phyloP scores from a whole-genome alignment of 2,888 invertebrate species.

The Acanthosoma haemorrhoidale region DNA sequence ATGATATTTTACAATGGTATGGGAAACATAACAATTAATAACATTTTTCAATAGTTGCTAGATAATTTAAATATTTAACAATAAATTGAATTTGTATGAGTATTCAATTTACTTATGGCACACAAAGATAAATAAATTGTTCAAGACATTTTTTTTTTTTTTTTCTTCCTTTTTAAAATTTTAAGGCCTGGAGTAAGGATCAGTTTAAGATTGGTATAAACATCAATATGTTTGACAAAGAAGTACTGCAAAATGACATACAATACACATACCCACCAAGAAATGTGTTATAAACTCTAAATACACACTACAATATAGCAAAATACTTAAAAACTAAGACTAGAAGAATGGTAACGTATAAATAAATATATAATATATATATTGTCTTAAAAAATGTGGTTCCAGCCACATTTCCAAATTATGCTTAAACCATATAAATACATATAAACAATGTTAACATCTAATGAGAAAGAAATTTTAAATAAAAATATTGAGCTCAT shows the following conservation, averaged over 20 bases:
- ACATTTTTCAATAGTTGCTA: not conserved
- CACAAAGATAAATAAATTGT: conserved; percentile 1
- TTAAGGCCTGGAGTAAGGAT: not conserved
- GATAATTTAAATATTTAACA: not conserved
- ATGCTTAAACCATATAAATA: conserved; percentile 16
- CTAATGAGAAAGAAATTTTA: conserved; percentile 19
- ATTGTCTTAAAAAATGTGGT: conserved; percentile 30
- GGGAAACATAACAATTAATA: not conserved
- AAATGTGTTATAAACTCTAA: conserved; percentile 13
- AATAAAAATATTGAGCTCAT: conserved; percentile 21
- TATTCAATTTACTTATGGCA: conserved; percentile 2
- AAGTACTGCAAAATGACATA: conserved; percentile 19
- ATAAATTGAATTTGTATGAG: not conserved
- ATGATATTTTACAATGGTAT: not conserved
- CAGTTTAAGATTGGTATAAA: conserved; percentile 12
- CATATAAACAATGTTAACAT: conserved; percentile 5
- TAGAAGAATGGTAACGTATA: conserved; percentile 27
- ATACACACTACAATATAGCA: conserved; percentile 22
- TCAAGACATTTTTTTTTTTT: not conserved
- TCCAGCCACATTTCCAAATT: conserved; percentile 29
- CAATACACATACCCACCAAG: conserved; percentile 23
- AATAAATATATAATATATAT: conserved; percentile 24
- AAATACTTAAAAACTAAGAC: conserved; percentile 29
- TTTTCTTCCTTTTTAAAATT: not conserved
- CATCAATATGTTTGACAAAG: conserved; percentile 18